A percentile compares a stretch with the other conserved stretches of the same genome.
phyloP scores from a whole-genome alignment of 2,888 invertebrate genomes.

The Eupithecia inturbata region DNA sequence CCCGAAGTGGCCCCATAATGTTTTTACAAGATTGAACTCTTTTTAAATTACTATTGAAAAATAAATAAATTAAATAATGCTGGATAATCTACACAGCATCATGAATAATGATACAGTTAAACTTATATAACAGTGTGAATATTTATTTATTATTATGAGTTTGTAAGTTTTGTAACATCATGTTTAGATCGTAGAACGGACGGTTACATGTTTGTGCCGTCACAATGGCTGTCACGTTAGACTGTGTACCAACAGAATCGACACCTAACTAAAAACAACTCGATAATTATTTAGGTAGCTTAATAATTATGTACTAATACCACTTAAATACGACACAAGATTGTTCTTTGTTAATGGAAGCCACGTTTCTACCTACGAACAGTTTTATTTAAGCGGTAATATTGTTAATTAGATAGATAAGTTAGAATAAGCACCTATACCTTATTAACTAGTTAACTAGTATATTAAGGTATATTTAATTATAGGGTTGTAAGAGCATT shows the following conservation, averaged over 20 bases:
- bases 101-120: too few species aligned
- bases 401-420: conserved; percentile 11
- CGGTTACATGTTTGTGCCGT: background rate
- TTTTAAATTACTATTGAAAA: too few species aligned
- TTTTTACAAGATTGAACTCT: too few species aligned
- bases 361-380: background rate
- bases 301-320: background rate
- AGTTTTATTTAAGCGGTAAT: conserved; percentile 3
- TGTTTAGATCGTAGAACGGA: too few species aligned
- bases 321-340: background rate
- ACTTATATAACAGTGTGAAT: too few species aligned
- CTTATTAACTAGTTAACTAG: background rate
- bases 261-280: background rate
- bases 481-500: background rate
- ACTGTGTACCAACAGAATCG: background rate
- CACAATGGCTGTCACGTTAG: background rate
- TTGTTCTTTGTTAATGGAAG: background rate
- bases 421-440: background rate
- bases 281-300: background rate
- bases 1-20: too few species aligned
- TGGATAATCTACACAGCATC: too few species aligned
- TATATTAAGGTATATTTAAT: background rate
- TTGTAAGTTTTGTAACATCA: too few species aligned
- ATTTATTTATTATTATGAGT: too few species aligned
- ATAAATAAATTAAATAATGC: too few species aligned